Conservation (phyloP, 2,888 invertebrate species). For the Steromphala cineraria region DNA sequence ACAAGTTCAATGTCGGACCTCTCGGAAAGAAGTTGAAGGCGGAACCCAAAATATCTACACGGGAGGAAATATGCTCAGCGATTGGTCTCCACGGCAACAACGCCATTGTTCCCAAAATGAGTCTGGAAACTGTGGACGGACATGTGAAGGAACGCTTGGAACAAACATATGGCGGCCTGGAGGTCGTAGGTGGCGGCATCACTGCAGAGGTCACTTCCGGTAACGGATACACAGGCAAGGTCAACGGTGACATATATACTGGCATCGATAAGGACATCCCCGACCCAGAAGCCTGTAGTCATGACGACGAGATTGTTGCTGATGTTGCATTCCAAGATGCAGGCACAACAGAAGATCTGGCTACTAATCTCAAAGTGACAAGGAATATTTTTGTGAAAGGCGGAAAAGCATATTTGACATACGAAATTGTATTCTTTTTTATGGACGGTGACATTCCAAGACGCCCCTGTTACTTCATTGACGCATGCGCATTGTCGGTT, state of each 20-base stretch:
- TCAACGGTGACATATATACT: constrained; percentile 6
- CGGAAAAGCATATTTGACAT: constrained; percentile 8
- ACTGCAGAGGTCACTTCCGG: constrained; percentile 14
- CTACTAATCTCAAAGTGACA: neutral
- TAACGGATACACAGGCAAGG: neutral
- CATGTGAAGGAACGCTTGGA: neutral
- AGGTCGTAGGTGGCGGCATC: constrained; percentile 26
- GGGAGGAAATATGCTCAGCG: neutral
- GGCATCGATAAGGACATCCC: neutral
- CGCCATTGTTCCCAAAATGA: neutral
- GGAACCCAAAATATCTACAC: neutral
- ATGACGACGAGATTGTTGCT: neutral
- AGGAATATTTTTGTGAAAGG: neutral
- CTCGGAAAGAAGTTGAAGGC: too few relatives aligned
- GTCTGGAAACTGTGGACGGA: constrained; percentile 26
- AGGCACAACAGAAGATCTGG: neutral
- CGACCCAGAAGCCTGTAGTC: neutral
- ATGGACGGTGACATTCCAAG: constrained; percentile 18
- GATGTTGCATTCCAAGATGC: neutral
- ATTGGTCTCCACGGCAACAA: neutral
- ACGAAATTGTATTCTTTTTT: constrained; percentile 15
- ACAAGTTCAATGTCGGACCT: too few relatives aligned
- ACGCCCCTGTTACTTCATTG: constrained; percentile 48
- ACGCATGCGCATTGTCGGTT: constrained; percentile 33
- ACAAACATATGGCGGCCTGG: constrained; percentile 25